Percentiles rank a stretch among this genome's conserved stretches.
Evolutionary conservation across 2,797 vertebrate genomes (phyloP).

Genomic region (Epinephelus awoara): DNA sequence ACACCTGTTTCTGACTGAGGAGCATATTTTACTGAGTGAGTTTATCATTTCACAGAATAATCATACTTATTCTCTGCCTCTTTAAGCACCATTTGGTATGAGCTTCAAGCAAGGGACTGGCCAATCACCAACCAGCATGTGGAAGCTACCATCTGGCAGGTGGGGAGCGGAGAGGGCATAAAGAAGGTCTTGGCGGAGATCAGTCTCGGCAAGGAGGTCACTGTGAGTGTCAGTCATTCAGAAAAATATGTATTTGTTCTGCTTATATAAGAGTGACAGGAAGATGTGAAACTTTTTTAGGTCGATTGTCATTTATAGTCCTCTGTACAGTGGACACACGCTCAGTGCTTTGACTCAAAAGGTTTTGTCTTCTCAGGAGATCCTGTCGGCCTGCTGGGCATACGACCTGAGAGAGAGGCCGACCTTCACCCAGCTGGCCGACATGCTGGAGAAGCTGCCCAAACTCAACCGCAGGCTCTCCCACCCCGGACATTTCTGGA

Average conservation of each 20-base stretch:
- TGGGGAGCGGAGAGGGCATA: conserved; percentile 96
- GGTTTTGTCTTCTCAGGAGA: conserved; percentile 88
- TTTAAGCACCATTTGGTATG: conserved; percentile 97
- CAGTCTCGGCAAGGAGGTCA: conserved; percentile 96
- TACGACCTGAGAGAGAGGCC: conserved; percentile 91
- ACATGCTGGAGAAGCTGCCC: conserved; percentile 98
- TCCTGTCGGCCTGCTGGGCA: conserved; percentile 97
- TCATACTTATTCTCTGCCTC: background rate
- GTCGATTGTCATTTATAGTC: background rate
- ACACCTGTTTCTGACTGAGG: background rate
- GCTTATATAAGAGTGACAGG: background rate
- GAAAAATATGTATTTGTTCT: conserved; percentile 8
- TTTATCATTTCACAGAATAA: background rate
- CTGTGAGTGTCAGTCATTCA: conserved; percentile 84
- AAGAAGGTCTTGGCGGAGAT: conserved; percentile 91
- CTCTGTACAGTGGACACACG: background rate
- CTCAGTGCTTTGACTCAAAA: conserved; percentile 1
- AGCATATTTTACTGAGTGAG: background rate
- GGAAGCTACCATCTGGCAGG: conserved; percentile 98
- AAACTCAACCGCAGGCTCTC: conserved; percentile 98
- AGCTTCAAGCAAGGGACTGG: conserved; percentile 98
- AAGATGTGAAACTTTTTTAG: background rate
- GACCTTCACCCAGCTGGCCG: conserved; percentile 95
- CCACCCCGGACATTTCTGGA: conserved; percentile 99
- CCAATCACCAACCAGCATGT: conserved; percentile 95